Evolutionary conservation across 2,888 invertebrate species (phyloP).

Genomic region (Hoplodrina blanda): DNA sequence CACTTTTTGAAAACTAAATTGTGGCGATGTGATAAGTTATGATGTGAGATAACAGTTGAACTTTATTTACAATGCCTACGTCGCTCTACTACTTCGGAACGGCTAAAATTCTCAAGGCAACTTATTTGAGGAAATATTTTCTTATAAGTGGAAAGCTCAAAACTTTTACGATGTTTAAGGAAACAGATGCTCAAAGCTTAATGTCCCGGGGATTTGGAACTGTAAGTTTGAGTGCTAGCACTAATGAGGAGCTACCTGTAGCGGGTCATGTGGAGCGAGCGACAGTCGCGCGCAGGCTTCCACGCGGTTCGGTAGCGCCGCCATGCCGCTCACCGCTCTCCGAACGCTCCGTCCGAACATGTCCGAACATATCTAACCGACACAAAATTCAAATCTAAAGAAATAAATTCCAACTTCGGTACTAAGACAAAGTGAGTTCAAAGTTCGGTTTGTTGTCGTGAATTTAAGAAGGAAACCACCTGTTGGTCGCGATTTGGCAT

Average conservation of each 20-base stretch:
- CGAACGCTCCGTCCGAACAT: slow-evolving; percentile 77
- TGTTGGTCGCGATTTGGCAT: slow-evolving; percentile 86
- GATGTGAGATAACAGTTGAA: slow-evolving; percentile 29
- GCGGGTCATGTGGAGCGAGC: slow-evolving; percentile 81
- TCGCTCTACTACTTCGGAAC: neutral
- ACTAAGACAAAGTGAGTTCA: slow-evolving; percentile 49
- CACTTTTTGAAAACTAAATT: neutral
- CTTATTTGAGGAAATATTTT: slow-evolving; percentile 4
- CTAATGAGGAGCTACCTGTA: slow-evolving; percentile 87
- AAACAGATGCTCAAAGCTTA: slow-evolving; percentile 64
- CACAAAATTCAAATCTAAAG: slow-evolving; percentile 59
- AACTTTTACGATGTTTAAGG: slow-evolving; percentile 50
- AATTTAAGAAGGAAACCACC: slow-evolving; percentile 79
- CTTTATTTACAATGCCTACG: slow-evolving; percentile 1
- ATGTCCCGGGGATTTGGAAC: slow-evolving; percentile 77
- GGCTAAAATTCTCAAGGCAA: slow-evolving; percentile 13
- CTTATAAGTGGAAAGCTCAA: slow-evolving; percentile 5
- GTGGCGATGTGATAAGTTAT: neutral
- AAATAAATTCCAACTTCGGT: slow-evolving; percentile 33
- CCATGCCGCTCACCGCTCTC: slow-evolving; percentile 74
- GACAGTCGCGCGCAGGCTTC: slow-evolving; percentile 89
- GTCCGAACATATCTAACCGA: slow-evolving; percentile 68
- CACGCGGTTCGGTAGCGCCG: slow-evolving; percentile 85
- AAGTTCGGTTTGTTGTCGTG: slow-evolving; percentile 50
- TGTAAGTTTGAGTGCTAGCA: slow-evolving; percentile 74